Evolutionary conservation across 1,140 invertebrate species (phyloP).

Genomic region (Goniozus legneri): DNA sequence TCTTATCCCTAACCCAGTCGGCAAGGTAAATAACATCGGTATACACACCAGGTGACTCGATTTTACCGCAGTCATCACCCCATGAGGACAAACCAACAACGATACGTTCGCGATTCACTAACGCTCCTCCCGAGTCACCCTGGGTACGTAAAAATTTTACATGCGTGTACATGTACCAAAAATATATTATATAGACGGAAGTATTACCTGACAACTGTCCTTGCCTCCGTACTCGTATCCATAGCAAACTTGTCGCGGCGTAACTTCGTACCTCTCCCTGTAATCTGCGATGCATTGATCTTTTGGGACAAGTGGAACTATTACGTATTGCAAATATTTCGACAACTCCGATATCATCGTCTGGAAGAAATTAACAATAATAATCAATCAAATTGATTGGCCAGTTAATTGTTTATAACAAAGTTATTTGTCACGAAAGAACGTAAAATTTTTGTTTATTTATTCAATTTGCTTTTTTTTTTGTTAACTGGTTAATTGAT

Average conservation of each 20-base stretch:
- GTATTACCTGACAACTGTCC: constrained; percentile 37
- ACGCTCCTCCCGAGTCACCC: constrained; percentile 67
- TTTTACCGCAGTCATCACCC: constrained; percentile 60
- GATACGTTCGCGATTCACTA: constrained; percentile 52
- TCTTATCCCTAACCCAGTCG: constrained; percentile 41
- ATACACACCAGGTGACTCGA: constrained; percentile 61
- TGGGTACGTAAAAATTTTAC: no score
- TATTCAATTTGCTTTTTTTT: no score
- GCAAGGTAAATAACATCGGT: constrained; percentile 49
- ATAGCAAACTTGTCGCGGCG: constrained; percentile 26
- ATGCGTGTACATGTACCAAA: no score
- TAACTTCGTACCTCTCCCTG: constrained; percentile 12
- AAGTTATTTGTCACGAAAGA: no score
- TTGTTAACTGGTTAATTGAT: no score
- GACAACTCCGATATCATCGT: constrained; percentile 11
- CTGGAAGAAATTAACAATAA: no score
- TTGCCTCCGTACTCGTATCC: constrained; percentile 25
- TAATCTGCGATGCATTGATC: constrained; percentile 22
- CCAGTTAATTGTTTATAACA: no score
- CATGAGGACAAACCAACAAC: constrained; percentile 63
- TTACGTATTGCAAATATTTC: constrained; percentile 13
- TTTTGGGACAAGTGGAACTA: constrained; percentile 21
- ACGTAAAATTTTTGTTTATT: no score
- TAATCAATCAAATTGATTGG: no score
- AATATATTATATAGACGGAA: not conserved